A percentile compares a stretch with the other conserved stretches of the same genome.
phyloP scores from a whole-genome alignment of 2,113 vertebrate species.

The Cromileptes altivelis region DNA sequence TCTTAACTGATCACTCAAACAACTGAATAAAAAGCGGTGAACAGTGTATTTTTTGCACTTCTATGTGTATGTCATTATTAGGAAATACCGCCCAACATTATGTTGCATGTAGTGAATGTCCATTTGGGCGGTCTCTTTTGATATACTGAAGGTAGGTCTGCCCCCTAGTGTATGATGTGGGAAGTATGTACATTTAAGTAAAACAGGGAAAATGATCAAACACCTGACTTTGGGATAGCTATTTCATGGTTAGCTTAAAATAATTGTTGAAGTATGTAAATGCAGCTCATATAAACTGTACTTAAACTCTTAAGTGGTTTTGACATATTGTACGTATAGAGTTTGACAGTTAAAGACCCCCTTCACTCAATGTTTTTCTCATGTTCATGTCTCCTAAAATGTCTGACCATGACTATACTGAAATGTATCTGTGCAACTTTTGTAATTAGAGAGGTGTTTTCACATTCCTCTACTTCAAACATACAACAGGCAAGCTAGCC shows the following conservation, averaged over 20 bases:
- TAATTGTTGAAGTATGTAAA: not conserved
- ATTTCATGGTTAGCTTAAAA: not conserved
- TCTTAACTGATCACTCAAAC: not conserved
- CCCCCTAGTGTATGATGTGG: constrained; percentile 51
- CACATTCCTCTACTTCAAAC: too few species aligned
- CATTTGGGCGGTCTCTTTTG: not conserved
- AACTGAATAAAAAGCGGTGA: not conserved
- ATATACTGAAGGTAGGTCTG: not conserved
- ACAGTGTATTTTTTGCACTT: not conserved
- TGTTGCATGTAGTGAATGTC: not conserved
- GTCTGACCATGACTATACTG: too few species aligned
- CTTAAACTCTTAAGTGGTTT: too few species aligned
- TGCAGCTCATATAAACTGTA: not conserved
- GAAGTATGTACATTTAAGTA: not conserved
- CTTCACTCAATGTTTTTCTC: too few species aligned
- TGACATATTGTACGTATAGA: not conserved
- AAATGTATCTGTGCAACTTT: too few species aligned
- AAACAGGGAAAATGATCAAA: not conserved
- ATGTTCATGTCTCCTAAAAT: too few species aligned
- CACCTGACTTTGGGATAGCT: accelerated
- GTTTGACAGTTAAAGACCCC: not conserved
- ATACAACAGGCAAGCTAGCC: too few species aligned
- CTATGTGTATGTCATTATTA: not conserved
- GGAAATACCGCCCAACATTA: accelerated
- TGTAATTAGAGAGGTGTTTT: too few species aligned